Conservation (phyloP, 2,797 vertebrate genomes). For the Gallinago stenura region DNA sequence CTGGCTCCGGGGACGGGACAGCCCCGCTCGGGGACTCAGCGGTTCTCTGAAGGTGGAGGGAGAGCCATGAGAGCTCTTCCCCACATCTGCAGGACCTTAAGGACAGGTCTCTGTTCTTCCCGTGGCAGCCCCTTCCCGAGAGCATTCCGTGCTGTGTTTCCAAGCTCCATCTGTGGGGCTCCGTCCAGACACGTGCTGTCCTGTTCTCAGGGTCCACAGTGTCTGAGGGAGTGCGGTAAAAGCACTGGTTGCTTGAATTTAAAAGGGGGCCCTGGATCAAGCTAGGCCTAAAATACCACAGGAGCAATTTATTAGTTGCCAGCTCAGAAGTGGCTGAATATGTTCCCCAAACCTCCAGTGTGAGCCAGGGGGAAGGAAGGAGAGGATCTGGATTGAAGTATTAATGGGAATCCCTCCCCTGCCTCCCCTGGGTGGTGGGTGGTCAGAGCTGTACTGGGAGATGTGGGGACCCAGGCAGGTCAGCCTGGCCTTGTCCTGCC, state of each 20-base stretch:
- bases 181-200: background rate
- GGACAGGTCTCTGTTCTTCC: background rate
- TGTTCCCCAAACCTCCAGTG: background rate
- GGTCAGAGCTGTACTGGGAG: background rate
- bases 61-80: background rate
- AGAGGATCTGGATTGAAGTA: background rate
- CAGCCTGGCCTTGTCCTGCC: background rate
- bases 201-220: background rate
- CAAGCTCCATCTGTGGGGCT: background rate
- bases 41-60: background rate
- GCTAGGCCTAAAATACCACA: background rate
- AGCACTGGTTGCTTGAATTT: background rate
- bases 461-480: background rate
- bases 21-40: background rate
- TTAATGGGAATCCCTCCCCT: background rate
- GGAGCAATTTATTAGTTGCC: background rate
- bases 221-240: background rate
- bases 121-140: background rate
- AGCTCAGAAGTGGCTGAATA: background rate
- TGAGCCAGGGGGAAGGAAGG: background rate
- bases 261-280: background rate
- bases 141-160: background rate
- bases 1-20: background rate
- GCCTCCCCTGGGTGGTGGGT: background rate
- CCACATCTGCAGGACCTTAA: background rate